A percentile compares a stretch with the other conserved stretches of the same genome.
Conservation (phyloP, 2,888 invertebrate species). For the Muschampia plurimacula region DNA sequence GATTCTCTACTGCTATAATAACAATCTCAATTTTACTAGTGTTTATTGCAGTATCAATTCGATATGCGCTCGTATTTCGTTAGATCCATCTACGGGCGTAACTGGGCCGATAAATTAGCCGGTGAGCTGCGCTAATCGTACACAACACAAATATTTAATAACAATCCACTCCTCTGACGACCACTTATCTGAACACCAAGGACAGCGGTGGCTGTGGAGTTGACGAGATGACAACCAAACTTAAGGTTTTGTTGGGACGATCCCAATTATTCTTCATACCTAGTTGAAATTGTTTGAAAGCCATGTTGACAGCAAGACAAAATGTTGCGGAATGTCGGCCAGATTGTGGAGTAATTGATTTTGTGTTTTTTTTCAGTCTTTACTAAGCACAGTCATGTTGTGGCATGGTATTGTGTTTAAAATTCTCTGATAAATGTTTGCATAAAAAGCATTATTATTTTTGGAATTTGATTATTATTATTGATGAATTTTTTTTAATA, state of each 20-base stretch:
- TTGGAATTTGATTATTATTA: too few species aligned
- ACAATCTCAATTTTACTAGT: slow-evolving; percentile 10
- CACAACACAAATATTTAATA: slow-evolving; percentile 86
- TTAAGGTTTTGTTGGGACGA: not conserved
- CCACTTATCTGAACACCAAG: slow-evolving; percentile 80
- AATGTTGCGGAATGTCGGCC: too few species aligned
- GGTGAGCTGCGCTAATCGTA: slow-evolving; percentile 81
- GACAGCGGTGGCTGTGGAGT: slow-evolving; percentile 56
- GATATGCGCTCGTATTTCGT: slow-evolving; percentile 50
- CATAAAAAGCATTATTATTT: too few species aligned
- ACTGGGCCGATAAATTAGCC: slow-evolving; percentile 75
- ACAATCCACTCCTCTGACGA: slow-evolving; percentile 80
- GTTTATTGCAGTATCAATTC: slow-evolving; percentile 49
- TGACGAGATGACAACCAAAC: slow-evolving; percentile 52
- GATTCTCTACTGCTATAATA: not conserved
- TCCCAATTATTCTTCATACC: not conserved
- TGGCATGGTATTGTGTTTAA: too few species aligned
- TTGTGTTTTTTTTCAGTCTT: too few species aligned
- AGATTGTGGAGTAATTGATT: too few species aligned
- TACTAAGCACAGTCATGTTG: too few species aligned
- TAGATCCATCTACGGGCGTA: slow-evolving; percentile 47
- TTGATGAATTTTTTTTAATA: too few species aligned
- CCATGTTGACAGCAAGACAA: too few species aligned
- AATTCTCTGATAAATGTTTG: too few species aligned
- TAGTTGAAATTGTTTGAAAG: not conserved